Percentiles rank a stretch among this genome's conserved stretches.
Evolutionary conservation across 2,113 vertebrate genomes (phyloP).

Genomic region (Xerus inauris): DNA sequence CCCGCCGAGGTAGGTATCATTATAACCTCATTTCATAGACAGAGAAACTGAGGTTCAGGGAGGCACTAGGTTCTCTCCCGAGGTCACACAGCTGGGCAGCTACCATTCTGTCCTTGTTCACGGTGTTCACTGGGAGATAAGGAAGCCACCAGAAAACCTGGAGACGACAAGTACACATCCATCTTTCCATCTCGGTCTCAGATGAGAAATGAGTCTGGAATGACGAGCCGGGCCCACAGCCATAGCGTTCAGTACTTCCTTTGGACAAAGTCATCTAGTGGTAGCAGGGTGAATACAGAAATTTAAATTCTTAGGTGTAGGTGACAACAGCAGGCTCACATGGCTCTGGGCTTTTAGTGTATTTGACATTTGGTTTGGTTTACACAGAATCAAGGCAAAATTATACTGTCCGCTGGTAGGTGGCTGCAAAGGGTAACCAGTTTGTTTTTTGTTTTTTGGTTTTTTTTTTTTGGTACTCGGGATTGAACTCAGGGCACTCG

Average conservation of each 20-base stretch:
- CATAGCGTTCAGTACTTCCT: not conserved
- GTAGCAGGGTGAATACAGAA: not conserved
- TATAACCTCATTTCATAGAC: not conserved
- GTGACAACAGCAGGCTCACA: not conserved
- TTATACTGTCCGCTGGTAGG: not conserved
- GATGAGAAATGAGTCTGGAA: not conserved
- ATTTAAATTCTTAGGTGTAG: not conserved
- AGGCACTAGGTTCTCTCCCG: not conserved
- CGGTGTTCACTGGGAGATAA: not conserved
- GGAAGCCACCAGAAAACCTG: not conserved
- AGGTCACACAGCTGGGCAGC: not conserved
- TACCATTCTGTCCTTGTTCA: not conserved
- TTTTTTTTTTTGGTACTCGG: too few relatives aligned
- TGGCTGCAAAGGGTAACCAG: too few relatives aligned
- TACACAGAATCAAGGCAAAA: not conserved
- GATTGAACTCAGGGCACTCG: too few relatives aligned
- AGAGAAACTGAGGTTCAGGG: not conserved
- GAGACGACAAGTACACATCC: too few relatives aligned
- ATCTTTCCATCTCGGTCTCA: not conserved
- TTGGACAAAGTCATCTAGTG: not conserved
- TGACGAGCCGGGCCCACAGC: not conserved
- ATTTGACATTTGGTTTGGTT: not conserved
- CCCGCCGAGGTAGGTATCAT: constrained; percentile 63
- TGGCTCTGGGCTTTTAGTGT: not conserved
- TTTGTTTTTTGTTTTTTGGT: too few relatives aligned